Conservation (phyloP, 2,797 vertebrate genomes). For the Pipistrellus pygmaeus region DNA sequence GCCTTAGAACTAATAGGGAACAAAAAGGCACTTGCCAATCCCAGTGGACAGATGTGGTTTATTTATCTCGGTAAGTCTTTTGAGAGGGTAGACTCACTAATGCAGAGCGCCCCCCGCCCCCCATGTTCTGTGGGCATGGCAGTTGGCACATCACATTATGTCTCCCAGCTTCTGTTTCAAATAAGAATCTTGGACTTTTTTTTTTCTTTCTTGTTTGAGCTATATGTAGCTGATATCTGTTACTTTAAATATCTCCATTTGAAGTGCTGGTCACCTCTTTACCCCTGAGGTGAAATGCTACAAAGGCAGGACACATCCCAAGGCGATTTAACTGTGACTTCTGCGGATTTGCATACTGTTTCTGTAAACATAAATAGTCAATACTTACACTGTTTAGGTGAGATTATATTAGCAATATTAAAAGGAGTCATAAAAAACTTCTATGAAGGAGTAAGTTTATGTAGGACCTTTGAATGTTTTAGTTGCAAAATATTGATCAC, state of each 20-base stretch:
- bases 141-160: constrained; percentile 69
- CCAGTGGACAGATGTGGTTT: constrained; percentile 80
- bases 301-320: neutral
- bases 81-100: constrained; percentile 73
- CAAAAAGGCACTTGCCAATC: constrained; percentile 79
- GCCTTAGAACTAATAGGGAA: constrained; percentile 83
- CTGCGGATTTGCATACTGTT: neutral
- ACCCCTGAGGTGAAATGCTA: neutral
- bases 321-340: neutral
- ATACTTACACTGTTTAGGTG: neutral
- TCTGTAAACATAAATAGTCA: constrained; percentile 28
- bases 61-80: constrained; percentile 83
- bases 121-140: constrained; percentile 75
- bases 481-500: constrained; percentile 56
- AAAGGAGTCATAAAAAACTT: constrained; percentile 15
- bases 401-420: constrained; percentile 42
- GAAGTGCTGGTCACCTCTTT: neutral
- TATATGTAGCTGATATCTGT: constrained; percentile 46
- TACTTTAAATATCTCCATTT: neutral
- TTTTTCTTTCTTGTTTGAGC: constrained; percentile 53
- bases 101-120: neutral
- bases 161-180: constrained; percentile 67
- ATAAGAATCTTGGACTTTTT: constrained; percentile 48
- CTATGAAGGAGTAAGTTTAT: constrained; percentile 47
- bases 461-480: constrained; percentile 59